Evolutionary conservation across 2,113 vertebrate species (phyloP), one percentile per base, ranked within the genome.

Genomic region (Macrotus californicus): DNA sequence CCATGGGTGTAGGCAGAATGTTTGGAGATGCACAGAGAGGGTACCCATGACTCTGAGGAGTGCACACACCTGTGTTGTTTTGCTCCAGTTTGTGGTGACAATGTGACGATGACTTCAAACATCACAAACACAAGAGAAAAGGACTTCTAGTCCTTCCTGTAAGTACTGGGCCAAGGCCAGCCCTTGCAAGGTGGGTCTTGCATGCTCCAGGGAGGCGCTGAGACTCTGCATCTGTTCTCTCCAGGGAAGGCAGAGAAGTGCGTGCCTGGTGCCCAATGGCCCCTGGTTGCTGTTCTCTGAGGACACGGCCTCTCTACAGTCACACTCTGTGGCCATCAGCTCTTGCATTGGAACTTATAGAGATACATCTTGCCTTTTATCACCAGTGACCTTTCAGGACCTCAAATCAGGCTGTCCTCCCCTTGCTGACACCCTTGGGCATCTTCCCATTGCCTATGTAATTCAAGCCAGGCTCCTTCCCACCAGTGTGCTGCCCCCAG

Each of bases 291-390:
- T 14, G 31, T 16, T 46, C 5, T 48, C 73, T 16, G 73, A 89
- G 73, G 15, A 52, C 59, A 22, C 8, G 7, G 87, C 18, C 56
- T 77, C 59, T n/a, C 46, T 36, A 46, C 10, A 31, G 26, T 4
- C 59, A 52, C 24, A 18, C 13, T 2, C 64, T 46, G 7, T 52
- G 41, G 76, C 31, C 15, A 14, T 48, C 19, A 29, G 9, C 2
- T n/a, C 64, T 70, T n/a, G 5, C n/a, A 21, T 3, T n/a, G 46
- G 36, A 29, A 14, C 5, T 22, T 0, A 1, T 0, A 22, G 43
- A 19, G 39, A 19, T 11, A 13, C 2, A 9, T n/a, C 59, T 48
- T 34, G 31, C 67, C 13, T 18, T 75, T 34, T 0, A 9, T n/a
- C 50, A n/a, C 52, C 80, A 81, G 67, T 6, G 39, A 36, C 41